These are phyloP conservation scores for Epinotia bilunana DNA, from an alignment of 2,888 invertebrate genomes.

Conservation along the genomic window DNA sequence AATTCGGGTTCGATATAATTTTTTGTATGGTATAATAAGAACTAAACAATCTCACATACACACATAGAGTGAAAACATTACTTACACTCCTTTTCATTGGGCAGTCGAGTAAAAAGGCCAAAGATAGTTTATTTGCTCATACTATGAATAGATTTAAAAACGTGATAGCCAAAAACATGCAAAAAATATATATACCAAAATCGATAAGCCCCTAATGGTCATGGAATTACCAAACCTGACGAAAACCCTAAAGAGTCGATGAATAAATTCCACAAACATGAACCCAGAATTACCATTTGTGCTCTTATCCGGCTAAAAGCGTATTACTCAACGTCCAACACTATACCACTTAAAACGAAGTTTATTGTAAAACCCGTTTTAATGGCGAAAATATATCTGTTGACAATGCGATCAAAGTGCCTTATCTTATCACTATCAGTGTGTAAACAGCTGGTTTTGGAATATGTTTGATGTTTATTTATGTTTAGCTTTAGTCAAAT, in stretches of 20 bases:
- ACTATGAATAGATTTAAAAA: no score
- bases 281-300: constrained; percentile 35
- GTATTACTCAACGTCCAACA: constrained; percentile 38
- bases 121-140: no score
- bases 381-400: constrained; percentile 40
- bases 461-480: not conserved
- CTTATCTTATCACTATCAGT: not conserved
- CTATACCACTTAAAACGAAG: constrained; percentile 34
- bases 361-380: constrained; percentile 40
- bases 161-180: not conserved
- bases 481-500: no score
- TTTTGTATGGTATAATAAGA: no score
- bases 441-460: constrained; percentile 16
- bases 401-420: constrained; percentile 21
- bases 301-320: constrained; percentile 36
- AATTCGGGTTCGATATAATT: no score
- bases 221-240: constrained; percentile 2
- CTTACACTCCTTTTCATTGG: no score
- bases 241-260: constrained; percentile 19
- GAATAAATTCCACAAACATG: constrained; percentile 31
- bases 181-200: not conserved
- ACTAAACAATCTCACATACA: no score
- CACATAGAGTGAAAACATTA: no score
- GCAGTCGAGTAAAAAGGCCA: no score
- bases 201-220: not conserved